Percentiles rank a stretch among this genome's conserved stretches.
Conservation (phyloP, 2,113 vertebrate species). For the Nanorana parkeri region DNA sequence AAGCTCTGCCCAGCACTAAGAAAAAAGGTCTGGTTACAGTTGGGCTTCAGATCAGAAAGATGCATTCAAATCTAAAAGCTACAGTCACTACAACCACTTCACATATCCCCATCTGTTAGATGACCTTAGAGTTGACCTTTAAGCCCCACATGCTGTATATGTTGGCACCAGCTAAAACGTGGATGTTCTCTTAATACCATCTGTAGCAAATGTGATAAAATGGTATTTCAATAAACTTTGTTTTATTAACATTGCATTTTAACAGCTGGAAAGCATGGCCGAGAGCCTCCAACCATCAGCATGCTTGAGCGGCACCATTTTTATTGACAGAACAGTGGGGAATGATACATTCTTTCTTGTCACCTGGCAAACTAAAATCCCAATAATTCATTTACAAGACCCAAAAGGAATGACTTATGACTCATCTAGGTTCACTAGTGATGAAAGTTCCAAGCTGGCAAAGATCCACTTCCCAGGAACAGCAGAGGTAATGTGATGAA, state of each 20-base stretch:
- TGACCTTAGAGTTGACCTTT: too few relatives aligned
- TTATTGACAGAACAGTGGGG: slow-evolving; percentile 70
- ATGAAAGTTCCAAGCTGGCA: slow-evolving; percentile 36
- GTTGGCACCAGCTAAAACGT: too few relatives aligned
- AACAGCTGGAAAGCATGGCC: slow-evolving; percentile 70
- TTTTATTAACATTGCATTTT: slow-evolving; percentile 20
- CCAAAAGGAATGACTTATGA: slow-evolving; percentile 67
- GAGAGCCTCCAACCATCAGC: neutral
- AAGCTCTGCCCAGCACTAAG: too few relatives aligned
- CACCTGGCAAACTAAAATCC: slow-evolving; percentile 61
- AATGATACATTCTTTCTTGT: slow-evolving; percentile 71
- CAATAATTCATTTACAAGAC: slow-evolving; percentile 62
- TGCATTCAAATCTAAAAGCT: too few relatives aligned
- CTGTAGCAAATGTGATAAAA: too few relatives aligned
- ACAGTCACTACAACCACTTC: too few relatives aligned
- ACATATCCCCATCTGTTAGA: too few relatives aligned
- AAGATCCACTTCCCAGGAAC: slow-evolving; percentile 64
- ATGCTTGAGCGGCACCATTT: slow-evolving; percentile 67
- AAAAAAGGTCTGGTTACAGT: too few relatives aligned
- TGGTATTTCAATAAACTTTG: neutral
- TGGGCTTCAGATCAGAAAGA: too few relatives aligned
- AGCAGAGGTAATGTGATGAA: slow-evolving; percentile 66
- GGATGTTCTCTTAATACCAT: too few relatives aligned
- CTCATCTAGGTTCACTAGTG: slow-evolving; percentile 53
- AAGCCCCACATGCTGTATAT: too few relatives aligned